Evolutionary conservation across 2,888 invertebrate genomes (phyloP), one percentile per base, ranked within the genome.

Genomic region (Ichneumoninae sp.): DNA sequence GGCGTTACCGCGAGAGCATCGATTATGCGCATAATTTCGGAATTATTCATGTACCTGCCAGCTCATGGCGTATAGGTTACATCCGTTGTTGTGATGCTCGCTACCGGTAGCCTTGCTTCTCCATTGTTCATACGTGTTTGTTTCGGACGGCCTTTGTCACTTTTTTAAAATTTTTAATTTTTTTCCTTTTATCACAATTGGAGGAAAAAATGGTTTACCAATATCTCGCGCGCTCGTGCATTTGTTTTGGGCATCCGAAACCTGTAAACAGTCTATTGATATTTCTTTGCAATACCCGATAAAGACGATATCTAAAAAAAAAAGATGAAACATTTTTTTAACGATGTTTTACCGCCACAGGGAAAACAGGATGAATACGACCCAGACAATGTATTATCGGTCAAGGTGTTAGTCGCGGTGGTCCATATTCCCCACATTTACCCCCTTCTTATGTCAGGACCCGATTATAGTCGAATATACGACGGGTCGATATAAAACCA

Each of bases 21-120:
- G 80, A 83, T 80, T 76, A 80, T 68, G 76, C 80, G 79, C 79
- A 75, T 83, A 75, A 79, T 71, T 54, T 62, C 16, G 40, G 70
- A 79, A 79, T 83, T 71, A 83, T 83, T 79, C 79, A 79, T 75
- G 70, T 79, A 75, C 79, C 69, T 79, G 83, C 65, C 70, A 65
- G 54, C 75, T 78, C 62, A 40, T 33, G 69, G 60, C 62, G 50
- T 57, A 44, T 74, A 69, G 44, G 68, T 82, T 78, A 69, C 54
- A 70, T 62, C 62, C 74, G 52, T 79, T 79, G 74, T 74, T 82
- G 62, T 54, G 52, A 78, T 72, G 57, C 77, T 36, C 78, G 60
- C 62, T 77, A 33, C 47, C 19, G 19, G 40, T 62, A 54, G 52
- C 44, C 66, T 66, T 66, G 66, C 50, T 13, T 68, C 54, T 44